Evolutionary conservation across 1,140 invertebrate species (phyloP), one percentile per base, ranked within the genome.

Genomic region (Cardiocondyla obscurior): DNA sequence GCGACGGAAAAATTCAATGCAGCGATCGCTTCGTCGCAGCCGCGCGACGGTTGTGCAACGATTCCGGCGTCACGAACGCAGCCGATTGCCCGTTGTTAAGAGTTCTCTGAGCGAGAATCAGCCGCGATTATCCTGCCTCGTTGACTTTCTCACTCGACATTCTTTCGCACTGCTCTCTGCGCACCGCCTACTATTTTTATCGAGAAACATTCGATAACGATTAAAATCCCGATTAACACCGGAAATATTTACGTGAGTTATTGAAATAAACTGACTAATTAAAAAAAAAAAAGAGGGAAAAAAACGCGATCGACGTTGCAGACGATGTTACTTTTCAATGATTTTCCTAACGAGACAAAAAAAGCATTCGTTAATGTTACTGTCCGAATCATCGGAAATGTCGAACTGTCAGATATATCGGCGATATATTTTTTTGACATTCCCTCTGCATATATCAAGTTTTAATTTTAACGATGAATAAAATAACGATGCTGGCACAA

Each of bases 1-100:
- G 44, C 4, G 33, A 46, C 28, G 25, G 49, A 30, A 62, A 77
- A 67, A 69, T 69, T 46, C 49, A 79, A 79, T 79, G 62, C 74
- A 51, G 19, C 55, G 42, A 64, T n/a, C 19, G 39, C 36, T n/a
- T 53, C 36, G 12, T 46, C 19, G 30, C 19, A 7, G 28, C n/a
- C 16, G 51, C 22, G 16, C 33, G 8, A 62, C 22, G 25, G 25
- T 70, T 46, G 55, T 39, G n/a, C 30, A 42, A 49, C 19, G 46
- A 44, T 16, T 25, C 6, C 14, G 58, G 39, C 46, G 10, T 53
- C 46, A 16, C 12, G 44, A 67, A 67, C 33, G 3, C 25, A 44
- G 14, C n/a, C 46, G 60, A 67, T 60, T 39, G 53, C 10, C n/a
- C 8, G 70, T 39, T 10, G 19, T 53, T 36, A 22, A 58, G 39